Evolutionary conservation across 1,140 invertebrate species (phyloP).

Genomic region (Temnothorax longispinosus): DNA sequence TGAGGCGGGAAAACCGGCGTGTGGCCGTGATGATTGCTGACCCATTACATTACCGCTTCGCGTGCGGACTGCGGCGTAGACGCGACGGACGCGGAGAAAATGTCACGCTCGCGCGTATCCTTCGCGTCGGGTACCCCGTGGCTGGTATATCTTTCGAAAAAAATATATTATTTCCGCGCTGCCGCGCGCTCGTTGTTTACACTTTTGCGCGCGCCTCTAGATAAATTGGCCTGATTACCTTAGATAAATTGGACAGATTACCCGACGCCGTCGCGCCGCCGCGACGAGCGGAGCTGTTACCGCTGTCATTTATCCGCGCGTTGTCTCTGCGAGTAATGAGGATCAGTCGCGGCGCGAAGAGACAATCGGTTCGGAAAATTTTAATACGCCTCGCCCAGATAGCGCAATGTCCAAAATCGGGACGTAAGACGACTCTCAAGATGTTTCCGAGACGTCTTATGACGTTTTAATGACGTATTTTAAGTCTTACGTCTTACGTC

Average conservation of each 20-base stretch:
- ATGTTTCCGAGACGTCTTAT: too few species aligned
- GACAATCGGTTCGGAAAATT: too few species aligned
- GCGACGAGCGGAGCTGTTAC: background rate
- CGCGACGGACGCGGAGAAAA: background rate
- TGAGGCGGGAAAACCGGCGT: background rate
- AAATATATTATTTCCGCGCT: background rate
- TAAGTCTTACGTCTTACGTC: too few species aligned
- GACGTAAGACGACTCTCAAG: too few species aligned
- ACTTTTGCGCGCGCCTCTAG: background rate
- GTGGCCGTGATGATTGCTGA: conserved; percentile 59
- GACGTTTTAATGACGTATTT: too few species aligned
- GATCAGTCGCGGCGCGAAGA: too few species aligned
- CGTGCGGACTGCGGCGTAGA: background rate
- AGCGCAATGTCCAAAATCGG: too few species aligned
- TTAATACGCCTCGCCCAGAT: too few species aligned
- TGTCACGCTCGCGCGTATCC: background rate
- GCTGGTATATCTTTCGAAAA: too few species aligned
- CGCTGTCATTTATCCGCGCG: background rate
- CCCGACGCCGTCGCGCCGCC: background rate
- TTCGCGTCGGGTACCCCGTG: too few species aligned
- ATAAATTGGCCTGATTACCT: conserved; percentile 13
- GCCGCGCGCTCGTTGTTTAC: background rate
- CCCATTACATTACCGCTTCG: conserved; percentile 45
- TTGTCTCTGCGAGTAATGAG: background rate
- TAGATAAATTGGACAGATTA: conserved; percentile 21